Percentiles rank a stretch among this genome's conserved stretches.
phyloP scores from a whole-genome alignment of 2,888 invertebrate genomes.

The Ennomos quercinarius region DNA sequence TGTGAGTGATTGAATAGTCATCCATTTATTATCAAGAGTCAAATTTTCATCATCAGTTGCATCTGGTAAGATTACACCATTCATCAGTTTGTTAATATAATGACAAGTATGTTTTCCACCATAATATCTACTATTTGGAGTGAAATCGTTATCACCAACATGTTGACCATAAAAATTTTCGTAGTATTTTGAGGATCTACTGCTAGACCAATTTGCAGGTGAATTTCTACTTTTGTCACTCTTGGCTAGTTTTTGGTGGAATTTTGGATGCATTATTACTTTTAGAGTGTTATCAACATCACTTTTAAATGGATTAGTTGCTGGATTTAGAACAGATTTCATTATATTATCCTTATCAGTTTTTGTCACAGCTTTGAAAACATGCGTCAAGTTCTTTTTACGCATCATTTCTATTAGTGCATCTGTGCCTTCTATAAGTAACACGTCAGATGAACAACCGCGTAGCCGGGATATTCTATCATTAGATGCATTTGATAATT shows the following conservation, averaged over 20 bases:
- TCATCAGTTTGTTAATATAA: conserved; percentile 40
- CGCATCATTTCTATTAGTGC: conserved; percentile 22
- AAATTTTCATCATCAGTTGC: conserved; percentile 19
- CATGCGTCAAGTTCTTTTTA: conserved; percentile 28
- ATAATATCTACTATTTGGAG: conserved; percentile 11
- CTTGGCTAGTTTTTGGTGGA: conserved; percentile 21
- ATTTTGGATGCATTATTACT: conserved; percentile 33
- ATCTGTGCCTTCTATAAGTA: conserved; percentile 27
- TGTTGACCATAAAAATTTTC: conserved; percentile 8
- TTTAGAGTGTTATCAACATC: conserved; percentile 14
- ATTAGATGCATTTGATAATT: conserved; percentile 12
- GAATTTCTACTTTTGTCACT: conserved; percentile 22
- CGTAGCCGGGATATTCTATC: conserved; percentile 7
- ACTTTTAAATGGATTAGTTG: background rate
- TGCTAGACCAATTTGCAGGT: conserved; percentile 17
- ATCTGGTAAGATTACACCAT: conserved; percentile 42
- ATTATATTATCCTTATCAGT: background rate
- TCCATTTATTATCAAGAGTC: conserved; percentile 39
- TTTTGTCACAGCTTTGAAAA: conserved; percentile 24
- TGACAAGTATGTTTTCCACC: conserved; percentile 31
- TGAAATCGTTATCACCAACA: background rate
- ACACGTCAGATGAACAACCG: conserved; percentile 23
- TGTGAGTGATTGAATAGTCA: conserved; percentile 41
- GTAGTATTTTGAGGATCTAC: conserved; percentile 14
- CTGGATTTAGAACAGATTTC: conserved; percentile 16